These are phyloP conservation scores for Procavia capensis DNA, from an alignment of 2,113 vertebrate genomes.

Conservation along the genomic window DNA sequence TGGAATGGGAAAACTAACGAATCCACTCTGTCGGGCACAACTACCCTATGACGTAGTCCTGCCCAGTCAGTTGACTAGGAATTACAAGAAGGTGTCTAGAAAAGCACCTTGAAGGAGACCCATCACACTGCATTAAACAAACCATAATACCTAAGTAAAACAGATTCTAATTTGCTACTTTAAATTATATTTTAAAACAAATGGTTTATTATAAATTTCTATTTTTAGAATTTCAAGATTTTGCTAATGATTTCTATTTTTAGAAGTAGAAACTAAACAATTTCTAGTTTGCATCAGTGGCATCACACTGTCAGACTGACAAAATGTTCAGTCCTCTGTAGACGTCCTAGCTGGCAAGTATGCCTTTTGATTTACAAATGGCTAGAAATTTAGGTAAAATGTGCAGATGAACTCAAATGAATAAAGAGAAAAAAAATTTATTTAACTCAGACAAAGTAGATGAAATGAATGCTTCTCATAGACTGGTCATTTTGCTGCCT, in stretches of 20 bases:
- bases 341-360: fast-evolving
- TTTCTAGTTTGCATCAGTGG: not conserved
- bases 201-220: not conserved
- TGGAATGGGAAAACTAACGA: no score
- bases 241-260: no score
- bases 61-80: no score
- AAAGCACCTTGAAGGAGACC: no score
- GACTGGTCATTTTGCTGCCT: not conserved
- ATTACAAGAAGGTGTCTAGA: no score
- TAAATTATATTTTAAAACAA: not conserved
- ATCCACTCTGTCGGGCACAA: no score
- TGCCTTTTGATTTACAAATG: not conserved
- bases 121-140: not conserved
- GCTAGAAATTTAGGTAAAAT: conserved; percentile 3
- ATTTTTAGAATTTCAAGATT: no score
- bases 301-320: not conserved
- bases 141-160: not conserved
- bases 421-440: not conserved
- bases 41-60: no score
- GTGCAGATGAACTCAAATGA: not conserved
- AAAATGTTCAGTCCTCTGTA: not conserved
- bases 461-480: not conserved
- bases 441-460: not conserved
- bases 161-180: not conserved
- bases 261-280: not conserved